phyloP scores from a whole-genome alignment of 2,113 vertebrate species.

The Gymnobelideus leadbeateri region DNA sequence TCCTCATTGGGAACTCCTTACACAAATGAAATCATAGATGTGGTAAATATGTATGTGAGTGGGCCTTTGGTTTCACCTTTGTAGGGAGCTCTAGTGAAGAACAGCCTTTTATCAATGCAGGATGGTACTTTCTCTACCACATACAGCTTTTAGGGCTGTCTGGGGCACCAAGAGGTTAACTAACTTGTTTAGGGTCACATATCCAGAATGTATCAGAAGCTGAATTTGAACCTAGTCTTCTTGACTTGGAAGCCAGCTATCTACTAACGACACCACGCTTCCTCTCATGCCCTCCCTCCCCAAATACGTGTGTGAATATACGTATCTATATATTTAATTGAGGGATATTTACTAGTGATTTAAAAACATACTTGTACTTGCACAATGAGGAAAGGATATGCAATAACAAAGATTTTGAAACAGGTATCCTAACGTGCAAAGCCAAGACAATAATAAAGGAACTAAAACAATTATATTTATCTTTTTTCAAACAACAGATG shows the following conservation, averaged over 20 bases:
- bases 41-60: background rate
- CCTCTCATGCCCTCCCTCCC: too few species aligned
- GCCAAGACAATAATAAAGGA: slow-evolving; percentile 61
- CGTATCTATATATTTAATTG: background rate
- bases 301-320: background rate
- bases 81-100: background rate
- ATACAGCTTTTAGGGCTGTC: background rate
- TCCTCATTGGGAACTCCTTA: background rate
- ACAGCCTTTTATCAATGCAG: background rate
- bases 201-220: background rate
- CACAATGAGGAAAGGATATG: background rate
- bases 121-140: background rate
- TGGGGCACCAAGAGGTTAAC: background rate
- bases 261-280: too few species aligned
- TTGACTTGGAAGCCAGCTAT: background rate
- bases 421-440: slow-evolving; percentile 35
- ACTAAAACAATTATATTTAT: slow-evolving; percentile 30
- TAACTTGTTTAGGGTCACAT: background rate
- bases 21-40: background rate
- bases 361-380: background rate
- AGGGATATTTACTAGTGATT: background rate
- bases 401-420: slow-evolving; percentile 53
- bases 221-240: background rate
- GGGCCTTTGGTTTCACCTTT: background rate
- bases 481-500: slow-evolving; percentile 71